These are phyloP conservation scores for Ormyrus pomaceus DNA, from an alignment of 2,888 invertebrate species.

Conservation along the genomic window DNA sequence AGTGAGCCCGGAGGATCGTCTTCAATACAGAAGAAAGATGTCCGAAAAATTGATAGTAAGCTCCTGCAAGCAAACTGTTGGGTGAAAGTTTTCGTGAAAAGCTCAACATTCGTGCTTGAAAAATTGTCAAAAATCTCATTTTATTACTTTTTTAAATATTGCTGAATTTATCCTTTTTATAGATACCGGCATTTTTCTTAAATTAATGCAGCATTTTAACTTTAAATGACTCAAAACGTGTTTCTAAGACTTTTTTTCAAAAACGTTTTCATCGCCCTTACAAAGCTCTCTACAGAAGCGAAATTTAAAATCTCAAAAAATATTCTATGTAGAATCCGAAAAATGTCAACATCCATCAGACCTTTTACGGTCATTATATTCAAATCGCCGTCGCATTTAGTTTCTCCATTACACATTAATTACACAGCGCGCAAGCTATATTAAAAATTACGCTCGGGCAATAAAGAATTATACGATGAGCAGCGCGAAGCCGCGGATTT, in stretches of 20 bases:
- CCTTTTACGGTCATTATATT: no score
- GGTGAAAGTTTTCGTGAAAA: constrained; percentile 24
- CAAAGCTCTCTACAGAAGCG: no score
- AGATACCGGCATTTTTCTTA: no score
- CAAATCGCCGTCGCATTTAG: constrained; percentile 31
- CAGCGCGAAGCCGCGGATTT: constrained; percentile 33
- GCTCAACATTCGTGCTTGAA: neutral
- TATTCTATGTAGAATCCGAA: no score
- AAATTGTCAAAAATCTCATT: neutral
- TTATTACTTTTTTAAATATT: no score
- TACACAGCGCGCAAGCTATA: constrained; percentile 20
- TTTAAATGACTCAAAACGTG: no score
- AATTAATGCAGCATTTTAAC: no score
- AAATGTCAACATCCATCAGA: no score
- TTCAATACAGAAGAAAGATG: constrained; percentile 8
- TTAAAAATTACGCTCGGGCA: constrained; percentile 50
- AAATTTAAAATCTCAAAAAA: no score
- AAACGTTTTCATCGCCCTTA: no score
- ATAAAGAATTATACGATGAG: constrained; percentile 25
- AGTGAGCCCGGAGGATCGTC: neutral
- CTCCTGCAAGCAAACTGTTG: constrained; percentile 4
- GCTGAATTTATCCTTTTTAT: no score
- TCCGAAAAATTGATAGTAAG: constrained; percentile 28
- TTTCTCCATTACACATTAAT: neutral
- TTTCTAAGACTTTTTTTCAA: no score